Conservation (phyloP, 2,113 vertebrate species). For the Paralichthys olivaceus region DNA sequence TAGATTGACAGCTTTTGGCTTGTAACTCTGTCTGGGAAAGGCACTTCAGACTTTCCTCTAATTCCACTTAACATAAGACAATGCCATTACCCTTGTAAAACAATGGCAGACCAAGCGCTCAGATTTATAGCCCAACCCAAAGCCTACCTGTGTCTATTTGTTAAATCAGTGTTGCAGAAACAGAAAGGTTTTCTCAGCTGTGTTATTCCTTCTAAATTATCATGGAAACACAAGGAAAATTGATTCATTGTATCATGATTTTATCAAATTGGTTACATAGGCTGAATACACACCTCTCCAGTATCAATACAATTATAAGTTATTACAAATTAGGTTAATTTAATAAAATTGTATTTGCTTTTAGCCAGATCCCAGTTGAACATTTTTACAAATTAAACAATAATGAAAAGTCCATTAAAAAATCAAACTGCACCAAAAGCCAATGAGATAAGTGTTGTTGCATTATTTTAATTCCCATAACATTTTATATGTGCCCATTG, state of each 20-base stretch:
- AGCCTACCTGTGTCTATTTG: constrained; percentile 9
- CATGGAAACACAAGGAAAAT: not conserved
- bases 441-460: not conserved
- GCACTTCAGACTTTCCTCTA: constrained; percentile 19
- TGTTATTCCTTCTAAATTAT: not conserved
- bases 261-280: not conserved
- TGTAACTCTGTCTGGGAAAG: constrained; percentile 22
- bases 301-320: not conserved
- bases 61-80: constrained; percentile 41
- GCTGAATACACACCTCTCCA: not conserved
- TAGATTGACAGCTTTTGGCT: constrained; percentile 44
- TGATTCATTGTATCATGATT: not conserved
- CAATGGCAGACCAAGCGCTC: constrained; percentile 32
- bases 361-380: not conserved
- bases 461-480: not conserved
- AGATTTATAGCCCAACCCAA: constrained; percentile 18
- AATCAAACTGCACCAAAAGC: not conserved
- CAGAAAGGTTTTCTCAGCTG: not conserved
- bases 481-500: not conserved
- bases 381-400: not conserved
- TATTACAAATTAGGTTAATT: not conserved
- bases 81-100: constrained; percentile 38
- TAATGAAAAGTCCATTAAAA: not conserved
- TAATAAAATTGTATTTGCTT: not conserved
- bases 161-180: not conserved